phyloP scores from a whole-genome alignment of 2,797 vertebrate genomes.

The Microtus obscurus region DNA sequence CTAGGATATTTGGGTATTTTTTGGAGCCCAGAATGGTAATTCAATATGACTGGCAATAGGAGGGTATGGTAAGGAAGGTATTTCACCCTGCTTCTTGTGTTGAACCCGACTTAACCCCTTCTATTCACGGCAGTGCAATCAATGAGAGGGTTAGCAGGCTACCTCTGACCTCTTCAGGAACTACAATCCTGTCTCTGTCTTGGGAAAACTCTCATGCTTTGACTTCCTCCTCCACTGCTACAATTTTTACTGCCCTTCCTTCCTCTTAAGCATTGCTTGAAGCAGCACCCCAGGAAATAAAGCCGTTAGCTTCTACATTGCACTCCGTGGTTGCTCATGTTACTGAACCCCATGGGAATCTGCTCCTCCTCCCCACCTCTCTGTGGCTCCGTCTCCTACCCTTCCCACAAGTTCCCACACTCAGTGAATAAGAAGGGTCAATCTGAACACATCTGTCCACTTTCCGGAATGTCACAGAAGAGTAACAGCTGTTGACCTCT shows the following conservation, averaged over 20 bases:
- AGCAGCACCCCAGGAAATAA: slow-evolving; percentile 64
- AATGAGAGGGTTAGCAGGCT: slow-evolving; percentile 37
- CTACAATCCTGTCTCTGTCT: slow-evolving; percentile 53
- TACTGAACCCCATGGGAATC: slow-evolving; percentile 60
- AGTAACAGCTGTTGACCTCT: slow-evolving; percentile 83
- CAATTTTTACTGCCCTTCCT: slow-evolving; percentile 55
- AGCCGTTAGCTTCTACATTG: slow-evolving; percentile 48
- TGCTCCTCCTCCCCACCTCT: not conserved
- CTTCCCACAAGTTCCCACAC: slow-evolving; percentile 78
- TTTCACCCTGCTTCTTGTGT: slow-evolving; percentile 52
- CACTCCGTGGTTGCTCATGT: slow-evolving; percentile 43
- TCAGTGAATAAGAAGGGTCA: slow-evolving; percentile 76
- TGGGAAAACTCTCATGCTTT: slow-evolving; percentile 69
- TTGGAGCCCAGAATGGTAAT: slow-evolving; percentile 65
- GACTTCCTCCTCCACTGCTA: slow-evolving; percentile 54
- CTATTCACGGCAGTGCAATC: slow-evolving; percentile 58
- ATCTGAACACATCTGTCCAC: slow-evolving; percentile 80
- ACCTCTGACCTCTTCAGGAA: slow-evolving; percentile 71
- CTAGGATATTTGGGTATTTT: slow-evolving; percentile 51
- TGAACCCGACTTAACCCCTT: slow-evolving; percentile 63
- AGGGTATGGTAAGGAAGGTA: slow-evolving; percentile 59
- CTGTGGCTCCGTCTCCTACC: not conserved
- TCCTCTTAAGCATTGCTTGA: slow-evolving; percentile 2
- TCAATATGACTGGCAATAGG: slow-evolving; percentile 30
- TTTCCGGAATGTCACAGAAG: slow-evolving; percentile 76